Conservation (phyloP, 2,888 invertebrate species). For the Agrotis ipsilon region DNA sequence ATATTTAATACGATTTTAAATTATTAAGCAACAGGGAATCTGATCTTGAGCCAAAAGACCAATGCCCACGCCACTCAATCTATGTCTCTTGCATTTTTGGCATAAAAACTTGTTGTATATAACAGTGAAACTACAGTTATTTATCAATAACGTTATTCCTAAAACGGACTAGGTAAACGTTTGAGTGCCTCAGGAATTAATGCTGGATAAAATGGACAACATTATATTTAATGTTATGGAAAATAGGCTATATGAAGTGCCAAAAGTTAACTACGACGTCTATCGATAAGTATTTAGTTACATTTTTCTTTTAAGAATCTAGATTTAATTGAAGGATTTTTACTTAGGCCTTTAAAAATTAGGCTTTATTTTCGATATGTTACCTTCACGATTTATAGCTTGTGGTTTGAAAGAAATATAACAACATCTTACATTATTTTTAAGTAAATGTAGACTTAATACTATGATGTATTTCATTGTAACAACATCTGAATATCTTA, state of each 20-base stretch:
- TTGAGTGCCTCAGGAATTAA: constrained; percentile 59
- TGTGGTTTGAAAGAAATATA: constrained; percentile 3
- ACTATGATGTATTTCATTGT: constrained; percentile 18
- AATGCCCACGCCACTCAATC: constrained; percentile 21
- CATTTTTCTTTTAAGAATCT: constrained; percentile 3
- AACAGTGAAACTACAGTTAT: constrained; percentile 70
- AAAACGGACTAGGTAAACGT: constrained; percentile 73
- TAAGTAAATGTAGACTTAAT: constrained; percentile 30
- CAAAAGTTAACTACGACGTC: constrained; percentile 32
- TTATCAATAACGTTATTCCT: constrained; percentile 70
- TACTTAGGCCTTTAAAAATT: constrained; percentile 39
- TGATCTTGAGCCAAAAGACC: constrained; percentile 15
- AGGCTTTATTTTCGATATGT: constrained; percentile 37
- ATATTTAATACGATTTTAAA: not conserved
- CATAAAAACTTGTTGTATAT: constrained; percentile 66
- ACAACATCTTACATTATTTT: constrained; percentile 13
- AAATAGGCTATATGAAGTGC: constrained; percentile 26
- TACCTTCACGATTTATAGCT: constrained; percentile 9
- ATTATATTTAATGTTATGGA: constrained; percentile 30
- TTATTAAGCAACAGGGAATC: not conserved
- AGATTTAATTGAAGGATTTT: not conserved
- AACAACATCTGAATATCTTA: constrained; percentile 24
- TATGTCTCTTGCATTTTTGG: constrained; percentile 72
- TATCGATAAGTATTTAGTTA: constrained; percentile 28
- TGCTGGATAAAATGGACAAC: constrained; percentile 54